phyloP scores from a whole-genome alignment of 2,113 vertebrate species.

The Psittacula cyanocephala region DNA sequence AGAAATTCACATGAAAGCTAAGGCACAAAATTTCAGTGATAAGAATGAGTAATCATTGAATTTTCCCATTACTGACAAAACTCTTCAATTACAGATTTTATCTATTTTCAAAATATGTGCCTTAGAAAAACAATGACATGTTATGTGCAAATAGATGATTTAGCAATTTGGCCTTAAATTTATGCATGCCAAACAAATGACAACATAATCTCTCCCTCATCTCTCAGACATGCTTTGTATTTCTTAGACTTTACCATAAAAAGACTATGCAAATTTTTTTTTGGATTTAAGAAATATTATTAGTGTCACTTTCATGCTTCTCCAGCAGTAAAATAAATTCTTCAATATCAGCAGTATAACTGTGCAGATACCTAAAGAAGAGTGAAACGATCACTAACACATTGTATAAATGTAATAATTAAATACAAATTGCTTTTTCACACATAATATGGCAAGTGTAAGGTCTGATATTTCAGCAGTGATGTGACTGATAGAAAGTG shows the following conservation, averaged over 20 bases:
- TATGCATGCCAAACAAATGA: not conserved
- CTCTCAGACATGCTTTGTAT: not conserved
- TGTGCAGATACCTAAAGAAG: not conserved
- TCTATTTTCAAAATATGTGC: not conserved
- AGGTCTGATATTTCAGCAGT: not conserved
- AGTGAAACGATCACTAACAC: not conserved
- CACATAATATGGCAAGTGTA: not conserved
- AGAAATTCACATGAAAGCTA: not conserved
- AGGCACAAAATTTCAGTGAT: not conserved
- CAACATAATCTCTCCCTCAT: not conserved
- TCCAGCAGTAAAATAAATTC: not conserved
- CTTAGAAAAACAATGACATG: not conserved
- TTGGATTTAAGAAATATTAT: not conserved
- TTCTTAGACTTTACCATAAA: not conserved
- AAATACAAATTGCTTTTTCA: conserved; percentile 25
- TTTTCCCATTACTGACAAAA: not conserved
- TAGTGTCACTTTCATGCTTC: not conserved
- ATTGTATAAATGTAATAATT: conserved; percentile 1
- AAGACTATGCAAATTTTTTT: not conserved
- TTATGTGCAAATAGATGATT: not conserved
- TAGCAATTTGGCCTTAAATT: not conserved
- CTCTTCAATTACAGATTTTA: not conserved
- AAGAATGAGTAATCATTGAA: not conserved
- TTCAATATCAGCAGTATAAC: not conserved
- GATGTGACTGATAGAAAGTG: not conserved